Evolutionary conservation across 2,888 invertebrate species (phyloP).

Genomic region (Tachina fera): DNA sequence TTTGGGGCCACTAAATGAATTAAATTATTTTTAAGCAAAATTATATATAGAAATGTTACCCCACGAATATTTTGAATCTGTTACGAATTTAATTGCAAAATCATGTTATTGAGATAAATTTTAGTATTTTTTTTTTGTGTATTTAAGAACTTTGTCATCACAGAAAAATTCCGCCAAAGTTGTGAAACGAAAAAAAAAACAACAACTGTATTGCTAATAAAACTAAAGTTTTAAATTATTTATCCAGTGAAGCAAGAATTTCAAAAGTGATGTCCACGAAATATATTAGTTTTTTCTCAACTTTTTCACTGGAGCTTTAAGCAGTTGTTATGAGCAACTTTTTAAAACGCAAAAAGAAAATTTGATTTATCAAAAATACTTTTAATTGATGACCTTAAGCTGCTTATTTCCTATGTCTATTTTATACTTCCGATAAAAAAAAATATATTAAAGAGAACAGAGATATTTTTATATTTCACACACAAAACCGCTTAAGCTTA

Average conservation of each 20-base stretch:
- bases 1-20: background rate
- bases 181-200: background rate
- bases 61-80: background rate
- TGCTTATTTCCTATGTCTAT: slow-evolving; percentile 39
- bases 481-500: slow-evolving; percentile 1
- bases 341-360: background rate
- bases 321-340: background rate
- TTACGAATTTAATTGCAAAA: slow-evolving; percentile 27
- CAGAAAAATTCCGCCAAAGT: no score
- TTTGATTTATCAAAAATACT: slow-evolving; percentile 42
- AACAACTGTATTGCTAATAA: background rate
- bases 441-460: background rate
- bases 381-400: slow-evolving; percentile 69
- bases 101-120: slow-evolving; percentile 42
- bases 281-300: background rate
- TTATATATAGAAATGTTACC: background rate
- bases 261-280: background rate
- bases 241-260: background rate
- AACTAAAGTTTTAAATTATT: slow-evolving; percentile 3
- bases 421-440: slow-evolving; percentile 7
- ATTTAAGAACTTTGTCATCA: no score
- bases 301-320: slow-evolving; percentile 21
- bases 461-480: slow-evolving; percentile 9
- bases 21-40: background rate
- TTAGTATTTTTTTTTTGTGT: background rate